phyloP scores from a whole-genome alignment of 2,797 vertebrate species.

The Danio choprae region DNA sequence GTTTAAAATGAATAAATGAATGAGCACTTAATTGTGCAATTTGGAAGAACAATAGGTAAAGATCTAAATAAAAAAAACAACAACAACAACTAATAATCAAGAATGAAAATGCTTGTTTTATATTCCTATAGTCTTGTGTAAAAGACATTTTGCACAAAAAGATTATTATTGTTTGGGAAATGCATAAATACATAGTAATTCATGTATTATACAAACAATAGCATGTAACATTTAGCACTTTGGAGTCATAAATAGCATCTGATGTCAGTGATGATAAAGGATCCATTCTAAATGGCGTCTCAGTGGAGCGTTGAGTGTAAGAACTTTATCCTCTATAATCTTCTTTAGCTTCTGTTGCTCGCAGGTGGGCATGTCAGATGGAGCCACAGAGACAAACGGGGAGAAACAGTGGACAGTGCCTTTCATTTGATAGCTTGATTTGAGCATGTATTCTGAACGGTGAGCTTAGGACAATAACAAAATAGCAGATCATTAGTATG shows the following conservation, averaged over 20 bases:
- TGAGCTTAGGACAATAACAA: constrained; percentile 3
- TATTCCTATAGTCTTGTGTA: too few species aligned
- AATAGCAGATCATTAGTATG: neutral
- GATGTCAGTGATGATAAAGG: constrained; percentile 41
- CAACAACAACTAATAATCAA: too few species aligned
- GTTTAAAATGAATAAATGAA: neutral
- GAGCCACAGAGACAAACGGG: constrained; percentile 8
- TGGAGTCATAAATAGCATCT: constrained; percentile 21
- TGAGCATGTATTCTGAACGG: constrained; percentile 28
- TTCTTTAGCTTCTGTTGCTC: constrained; percentile 80
- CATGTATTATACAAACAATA: neutral
- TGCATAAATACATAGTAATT: neutral
- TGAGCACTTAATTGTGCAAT: neutral
- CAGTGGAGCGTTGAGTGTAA: constrained; percentile 64
- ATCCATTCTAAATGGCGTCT: constrained; percentile 32
- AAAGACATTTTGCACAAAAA: neutral
- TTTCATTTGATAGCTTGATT: constrained; percentile 48
- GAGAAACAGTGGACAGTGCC: constrained; percentile 42
- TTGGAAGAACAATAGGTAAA: neutral
- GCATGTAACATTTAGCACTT: neutral
- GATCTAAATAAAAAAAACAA: too few species aligned
- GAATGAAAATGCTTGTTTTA: too few species aligned
- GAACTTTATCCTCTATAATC: constrained; percentile 84
- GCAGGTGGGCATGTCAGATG: constrained; percentile 74
- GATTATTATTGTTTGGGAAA: neutral